Conservation (phyloP, 2,797 vertebrate species). For the Scolopax rusticola region DNA sequence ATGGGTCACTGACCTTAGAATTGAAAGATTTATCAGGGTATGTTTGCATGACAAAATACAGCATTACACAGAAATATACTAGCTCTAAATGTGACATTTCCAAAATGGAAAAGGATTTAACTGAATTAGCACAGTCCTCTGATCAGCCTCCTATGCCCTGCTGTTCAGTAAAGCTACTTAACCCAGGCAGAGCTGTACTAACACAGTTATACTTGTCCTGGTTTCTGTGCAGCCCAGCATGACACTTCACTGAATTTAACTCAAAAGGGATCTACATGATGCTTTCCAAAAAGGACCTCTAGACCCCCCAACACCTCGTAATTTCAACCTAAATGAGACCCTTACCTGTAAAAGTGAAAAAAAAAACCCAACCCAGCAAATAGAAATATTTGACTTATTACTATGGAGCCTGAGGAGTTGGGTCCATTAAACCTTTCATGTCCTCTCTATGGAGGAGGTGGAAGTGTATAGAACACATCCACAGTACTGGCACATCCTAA, state of each 20-base stretch:
- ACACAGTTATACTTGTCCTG: slow-evolving; percentile 47
- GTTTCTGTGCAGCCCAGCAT: slow-evolving; percentile 47
- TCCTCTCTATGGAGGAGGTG: not conserved
- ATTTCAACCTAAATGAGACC: not conserved
- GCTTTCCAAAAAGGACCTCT: not conserved
- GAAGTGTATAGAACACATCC: not conserved
- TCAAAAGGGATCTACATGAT: slow-evolving; percentile 27
- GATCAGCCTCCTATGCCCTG: slow-evolving; percentile 65
- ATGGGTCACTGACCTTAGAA: slow-evolving; percentile 40
- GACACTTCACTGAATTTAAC: slow-evolving; percentile 31
- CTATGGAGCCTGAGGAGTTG: not conserved
- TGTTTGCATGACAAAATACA: slow-evolving; percentile 62
- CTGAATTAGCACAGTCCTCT: slow-evolving; percentile 68
- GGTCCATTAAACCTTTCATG: not conserved
- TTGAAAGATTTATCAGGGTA: slow-evolving; percentile 43
- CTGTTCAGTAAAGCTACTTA: slow-evolving; percentile 70
- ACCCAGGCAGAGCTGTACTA: slow-evolving; percentile 57
- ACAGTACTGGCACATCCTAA: not conserved
- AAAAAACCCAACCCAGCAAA: not conserved
- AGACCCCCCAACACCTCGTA: not conserved
- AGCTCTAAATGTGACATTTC: slow-evolving; percentile 54
- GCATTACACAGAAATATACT: not conserved
- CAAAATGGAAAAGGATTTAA: slow-evolving; percentile 70
- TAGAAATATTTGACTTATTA: not conserved
- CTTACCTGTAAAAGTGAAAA: not conserved